Evolutionary conservation across 2,888 invertebrate genomes (phyloP).

Genomic region (Hemicrepidius hirtus): DNA sequence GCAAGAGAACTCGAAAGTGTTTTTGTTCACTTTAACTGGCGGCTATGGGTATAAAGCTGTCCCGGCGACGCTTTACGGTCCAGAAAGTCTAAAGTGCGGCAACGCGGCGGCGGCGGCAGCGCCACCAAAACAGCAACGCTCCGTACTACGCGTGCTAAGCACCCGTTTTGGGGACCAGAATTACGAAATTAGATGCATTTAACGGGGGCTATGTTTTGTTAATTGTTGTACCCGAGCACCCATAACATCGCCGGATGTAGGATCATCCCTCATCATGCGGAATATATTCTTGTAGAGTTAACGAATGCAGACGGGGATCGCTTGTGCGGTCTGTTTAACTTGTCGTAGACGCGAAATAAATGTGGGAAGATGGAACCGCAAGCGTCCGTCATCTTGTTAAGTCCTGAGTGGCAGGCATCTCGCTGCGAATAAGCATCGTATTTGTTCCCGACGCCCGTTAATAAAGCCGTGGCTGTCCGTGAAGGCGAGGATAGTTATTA

Average conservation of each 20-base stretch:
- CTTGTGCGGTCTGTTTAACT: conserved; percentile 38
- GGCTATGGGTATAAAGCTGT: conserved; percentile 58
- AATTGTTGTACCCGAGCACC: conserved; percentile 32
- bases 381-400: conserved; percentile 51
- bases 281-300: conserved; percentile 26
- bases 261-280: conserved; percentile 19
- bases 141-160: conserved; percentile 14
- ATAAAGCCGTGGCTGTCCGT: conserved; percentile 58
- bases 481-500: conserved; percentile 58
- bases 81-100: conserved; percentile 56
- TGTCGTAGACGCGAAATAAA: conserved; percentile 46
- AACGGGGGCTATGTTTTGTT: conserved; percentile 28
- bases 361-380: conserved; percentile 47
- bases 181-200: conserved; percentile 40
- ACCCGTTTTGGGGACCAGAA: conserved; percentile 33
- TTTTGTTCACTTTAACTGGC: conserved; percentile 59
- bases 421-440: conserved; percentile 51
- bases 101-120: conserved; percentile 31
- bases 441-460: conserved; percentile 55
- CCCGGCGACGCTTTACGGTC: conserved; percentile 60
- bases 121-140: conserved; percentile 10
- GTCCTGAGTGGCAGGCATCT: conserved; percentile 48
- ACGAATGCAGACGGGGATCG: conserved; percentile 29
- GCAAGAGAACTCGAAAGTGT: conserved; percentile 56
- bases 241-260: conserved; percentile 11